Base-by-base conservation (phyloP, 2,888 invertebrate species). In the Orthosia cruda region DNA sequence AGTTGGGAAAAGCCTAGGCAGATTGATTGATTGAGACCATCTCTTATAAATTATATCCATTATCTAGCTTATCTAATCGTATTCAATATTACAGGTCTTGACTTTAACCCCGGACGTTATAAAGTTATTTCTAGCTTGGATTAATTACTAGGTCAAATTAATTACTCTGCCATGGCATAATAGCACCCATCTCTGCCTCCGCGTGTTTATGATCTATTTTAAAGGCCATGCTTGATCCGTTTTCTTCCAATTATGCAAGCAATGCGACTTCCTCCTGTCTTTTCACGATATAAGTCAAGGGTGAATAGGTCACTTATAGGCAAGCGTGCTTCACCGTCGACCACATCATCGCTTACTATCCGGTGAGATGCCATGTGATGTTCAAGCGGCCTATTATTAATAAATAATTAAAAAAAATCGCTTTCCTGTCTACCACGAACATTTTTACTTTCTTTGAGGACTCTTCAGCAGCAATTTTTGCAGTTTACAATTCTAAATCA, bases 41-140 rank as follows among this genome's bases (percentile, higher is more conserved):
- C 4, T 40, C 11, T 15, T 15, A 57, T 26, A 23, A 47, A 58
- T 65, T 26, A 61, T 54, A 26, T 58, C 26, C 2, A 26, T 52
- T 52, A 57, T 57, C 50, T 45, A 23, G 3, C 16, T 16, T 47
- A 71, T 71, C 45, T 49, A 26, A 61, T 67, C 52, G 26, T 58
- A 63, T 52, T 45, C 7, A 57, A 47, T 32, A 62, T 32, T 1
- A 16, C 7, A 50, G 20, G 49, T 57, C 20, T 66, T 61, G 18
- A 20, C n/a, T 50, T 50, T 63, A 52, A 74, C 74, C 57, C 20
- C 23, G 32, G n/a, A 59, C 20, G 47, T 20, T 15, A 20, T 16
- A 15, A 69, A n/a, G 23, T 20, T 62, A 32, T 68, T 20, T 49
- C 3, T 47, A 52, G 15, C 47, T 32, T 32, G 5, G 11, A 11